Evolutionary conservation across 2,113 vertebrate species (phyloP).

Genomic region (Cisticola juncidis): DNA sequence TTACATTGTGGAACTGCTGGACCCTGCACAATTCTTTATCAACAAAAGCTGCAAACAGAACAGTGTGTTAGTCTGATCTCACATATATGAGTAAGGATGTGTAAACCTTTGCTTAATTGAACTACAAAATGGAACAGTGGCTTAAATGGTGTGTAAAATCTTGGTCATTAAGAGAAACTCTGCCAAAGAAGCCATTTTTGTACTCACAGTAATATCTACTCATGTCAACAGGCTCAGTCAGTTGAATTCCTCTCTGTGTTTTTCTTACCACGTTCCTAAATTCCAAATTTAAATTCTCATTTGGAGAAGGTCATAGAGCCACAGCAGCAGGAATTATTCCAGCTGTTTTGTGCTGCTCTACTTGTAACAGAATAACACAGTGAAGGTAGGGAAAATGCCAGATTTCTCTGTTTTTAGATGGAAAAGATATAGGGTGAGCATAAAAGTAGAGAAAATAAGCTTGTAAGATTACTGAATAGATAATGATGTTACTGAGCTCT

Average conservation of each 20-base stretch:
- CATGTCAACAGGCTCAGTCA: background rate
- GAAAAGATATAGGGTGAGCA: background rate
- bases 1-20: background rate
- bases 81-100: background rate
- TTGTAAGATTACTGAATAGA: background rate
- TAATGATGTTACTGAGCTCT: background rate
- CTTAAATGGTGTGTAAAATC: background rate
- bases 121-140: background rate
- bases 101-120: constrained; percentile 17
- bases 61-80: background rate
- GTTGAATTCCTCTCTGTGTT: background rate
- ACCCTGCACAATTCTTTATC: background rate
- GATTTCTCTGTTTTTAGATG: background rate
- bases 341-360: background rate
- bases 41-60: background rate
- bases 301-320: background rate
- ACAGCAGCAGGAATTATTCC: background rate
- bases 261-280: background rate
- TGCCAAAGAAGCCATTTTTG: background rate
- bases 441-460: background rate
- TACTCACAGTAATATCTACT: background rate
- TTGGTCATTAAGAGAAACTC: background rate
- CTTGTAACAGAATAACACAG: background rate
- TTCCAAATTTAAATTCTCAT: background rate
- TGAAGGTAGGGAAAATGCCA: background rate